Evolutionary conservation across 2,797 vertebrate species (phyloP).

Genomic region (Cetoscarus ocellatus): DNA sequence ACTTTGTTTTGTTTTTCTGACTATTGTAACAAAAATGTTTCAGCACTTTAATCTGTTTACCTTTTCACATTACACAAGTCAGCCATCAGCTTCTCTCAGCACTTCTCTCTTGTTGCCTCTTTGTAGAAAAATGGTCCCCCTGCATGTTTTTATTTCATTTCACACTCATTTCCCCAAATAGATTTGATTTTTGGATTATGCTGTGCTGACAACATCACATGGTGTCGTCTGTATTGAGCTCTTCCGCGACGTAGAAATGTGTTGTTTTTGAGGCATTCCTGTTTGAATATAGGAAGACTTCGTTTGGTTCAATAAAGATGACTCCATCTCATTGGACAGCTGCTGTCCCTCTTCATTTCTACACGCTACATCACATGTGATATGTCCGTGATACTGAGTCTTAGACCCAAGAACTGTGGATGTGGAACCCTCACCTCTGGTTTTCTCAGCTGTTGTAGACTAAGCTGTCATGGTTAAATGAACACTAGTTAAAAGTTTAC

Average conservation of each 20-base stretch:
- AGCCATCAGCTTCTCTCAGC: constrained; percentile 33
- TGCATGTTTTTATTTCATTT: constrained; percentile 50
- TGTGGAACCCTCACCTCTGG: too few species aligned
- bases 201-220: constrained; percentile 5
- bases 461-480: too few species aligned
- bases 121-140: constrained; percentile 12
- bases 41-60: constrained; percentile 61
- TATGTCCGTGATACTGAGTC: too few species aligned
- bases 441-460: too few species aligned
- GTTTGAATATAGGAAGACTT: constrained; percentile 29
- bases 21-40: constrained; percentile 11
- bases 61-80: background rate
- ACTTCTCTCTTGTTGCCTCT: constrained; percentile 44
- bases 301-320: constrained; percentile 62
- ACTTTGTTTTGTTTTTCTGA: constrained; percentile 9
- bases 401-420: too few species aligned
- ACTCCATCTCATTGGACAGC: constrained; percentile 29
- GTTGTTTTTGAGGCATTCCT: constrained; percentile 26
- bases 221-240: constrained; percentile 16
- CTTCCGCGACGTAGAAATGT: constrained; percentile 30
- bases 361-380: background rate
- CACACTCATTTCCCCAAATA: constrained; percentile 10
- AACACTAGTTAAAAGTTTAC: too few species aligned
- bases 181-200: constrained; percentile 25
- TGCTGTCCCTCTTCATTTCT: constrained; percentile 10